Evolutionary conservation across 2,113 vertebrate genomes (phyloP), one percentile per base, ranked within the genome.

Genomic region (Phylloscopus trochilus): DNA sequence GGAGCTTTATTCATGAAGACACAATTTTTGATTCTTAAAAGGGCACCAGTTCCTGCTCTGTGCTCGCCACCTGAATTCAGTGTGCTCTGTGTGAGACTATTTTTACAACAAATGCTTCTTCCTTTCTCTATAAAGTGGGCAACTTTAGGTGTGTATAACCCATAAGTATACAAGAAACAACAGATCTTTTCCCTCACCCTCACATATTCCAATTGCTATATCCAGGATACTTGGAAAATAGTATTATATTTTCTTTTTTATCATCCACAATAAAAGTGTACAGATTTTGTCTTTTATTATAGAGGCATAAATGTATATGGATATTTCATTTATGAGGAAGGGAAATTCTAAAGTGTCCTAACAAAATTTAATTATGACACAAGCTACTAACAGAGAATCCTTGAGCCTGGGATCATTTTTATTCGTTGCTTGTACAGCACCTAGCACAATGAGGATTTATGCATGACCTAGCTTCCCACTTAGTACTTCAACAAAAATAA

Each of bases 11-110:
- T 97, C 96, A 79, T 67, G 75, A 87, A 97, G 93, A 96, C 81
- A 96, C 89, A 93, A 91, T 95, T 95, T 97, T 97, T 95, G 79
- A 95, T 97, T 97, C 92, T 97, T 95, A 78, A 92, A 92, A 95
- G 85, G 94, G 93, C 94, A 95, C 91, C 88, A 94, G 89, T 83
- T 96, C 83, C 89, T 89, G 70, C 96, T 95, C 94, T 82, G 86
- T 95, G 41, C 82, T 83, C 63, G 91, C 91, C 92, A 97, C 31
- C 64, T 97, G 95, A 96, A 97, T 94, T 96, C 85, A 78, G 87
- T 49, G 64, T 92, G 68, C 55, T 96, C 86, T 3, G 23, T 80
- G 41, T 87, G 92, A 97, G 86, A 93, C 87, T 94, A 37, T 95
- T 95, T 93, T 92, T 86, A 94, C 83, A 93, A 92, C 74, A 97